phyloP scores from a whole-genome alignment of 2,113 vertebrate species.

The Cromileptes altivelis region DNA sequence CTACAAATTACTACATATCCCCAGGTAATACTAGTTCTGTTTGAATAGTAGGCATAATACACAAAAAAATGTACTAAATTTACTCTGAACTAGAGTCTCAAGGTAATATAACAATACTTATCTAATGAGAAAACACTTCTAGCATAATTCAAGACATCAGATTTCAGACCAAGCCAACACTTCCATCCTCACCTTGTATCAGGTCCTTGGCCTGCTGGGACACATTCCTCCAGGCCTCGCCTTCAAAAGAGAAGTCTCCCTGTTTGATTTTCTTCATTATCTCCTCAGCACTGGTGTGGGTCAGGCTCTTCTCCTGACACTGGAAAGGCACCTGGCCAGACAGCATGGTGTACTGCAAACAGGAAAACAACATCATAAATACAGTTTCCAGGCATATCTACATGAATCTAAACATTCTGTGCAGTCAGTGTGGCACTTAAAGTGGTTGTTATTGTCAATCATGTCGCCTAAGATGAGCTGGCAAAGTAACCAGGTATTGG shows the following conservation, averaged over 20 bases:
- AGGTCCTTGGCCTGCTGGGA: slow-evolving; percentile 97
- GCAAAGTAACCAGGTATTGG: background rate
- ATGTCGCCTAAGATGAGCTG: background rate
- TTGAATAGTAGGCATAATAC: background rate
- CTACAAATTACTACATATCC: no score
- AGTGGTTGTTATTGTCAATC: background rate
- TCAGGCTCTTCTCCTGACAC: slow-evolving; percentile 92
- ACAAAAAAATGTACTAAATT: no score
- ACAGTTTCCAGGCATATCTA: background rate
- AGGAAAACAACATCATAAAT: slow-evolving; percentile 33
- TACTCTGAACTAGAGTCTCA: background rate
- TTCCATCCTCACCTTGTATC: slow-evolving; percentile 89
- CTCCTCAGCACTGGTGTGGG: slow-evolving; percentile 93
- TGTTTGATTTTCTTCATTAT: slow-evolving; percentile 99
- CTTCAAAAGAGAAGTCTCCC: slow-evolving; percentile 97
- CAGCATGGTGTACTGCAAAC: slow-evolving; percentile 95
- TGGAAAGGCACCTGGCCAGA: slow-evolving; percentile 98
- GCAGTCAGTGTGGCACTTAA: background rate
- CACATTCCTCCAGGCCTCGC: slow-evolving; percentile 97
- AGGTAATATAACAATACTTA: background rate
- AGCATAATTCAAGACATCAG: background rate
- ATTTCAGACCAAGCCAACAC: background rate
- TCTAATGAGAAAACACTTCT: background rate
- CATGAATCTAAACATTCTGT: background rate
- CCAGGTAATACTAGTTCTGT: no score